Base-by-base conservation (phyloP, 2,888 invertebrate species). In the Campoplex capitator region DNA sequence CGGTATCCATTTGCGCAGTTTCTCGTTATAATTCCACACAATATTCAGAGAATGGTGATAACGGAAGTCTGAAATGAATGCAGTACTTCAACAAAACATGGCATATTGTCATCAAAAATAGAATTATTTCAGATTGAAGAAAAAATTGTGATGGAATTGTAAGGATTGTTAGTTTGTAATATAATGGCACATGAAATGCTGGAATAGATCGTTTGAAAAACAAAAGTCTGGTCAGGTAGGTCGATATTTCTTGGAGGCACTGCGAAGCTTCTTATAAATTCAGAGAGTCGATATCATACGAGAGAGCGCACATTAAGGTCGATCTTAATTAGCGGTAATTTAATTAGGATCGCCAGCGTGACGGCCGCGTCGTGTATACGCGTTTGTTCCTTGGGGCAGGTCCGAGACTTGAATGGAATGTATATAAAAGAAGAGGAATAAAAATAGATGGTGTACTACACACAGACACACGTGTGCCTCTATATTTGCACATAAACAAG, bases 281-380 rank as follows among this genome's bases (percentile, higher is more conserved):
- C 84, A 77, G 74, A 82, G 82, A 85, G 90, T 89, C 89, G 91
- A 90, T 90, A 91, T 90, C 91, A 90, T 91, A 90, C 91, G 90
- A 91, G 91, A 90, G 82, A 87, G 86, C 83, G 83, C 91, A 91
- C 92, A 94, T 94, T 93, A 93, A 93, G 93, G 93, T 92, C 92
- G 93, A 93, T 94, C 92, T 93, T 94, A 94, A 94, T 94, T 94
- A 93, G 93, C 90, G 83, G 91, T 92, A 92, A 93, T 93, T 93
- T 94, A 94, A 94, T 94, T 94, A 94, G 92, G 92, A 93, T 93
- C 93, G 90, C 88, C 91, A 91, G 93, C 94, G 93, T 94, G 94
- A 94, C 94, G 94, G 92, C 91, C 92, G 90, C 91, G 75, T 84
- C 82, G 74, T 83, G 65, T 67, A 38, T 75, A 75, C 74, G 89